Evolutionary conservation across 2,888 invertebrate species (phyloP), one percentile per base, ranked within the genome.

Genomic region (Thecocarcelia acutangulata): DNA sequence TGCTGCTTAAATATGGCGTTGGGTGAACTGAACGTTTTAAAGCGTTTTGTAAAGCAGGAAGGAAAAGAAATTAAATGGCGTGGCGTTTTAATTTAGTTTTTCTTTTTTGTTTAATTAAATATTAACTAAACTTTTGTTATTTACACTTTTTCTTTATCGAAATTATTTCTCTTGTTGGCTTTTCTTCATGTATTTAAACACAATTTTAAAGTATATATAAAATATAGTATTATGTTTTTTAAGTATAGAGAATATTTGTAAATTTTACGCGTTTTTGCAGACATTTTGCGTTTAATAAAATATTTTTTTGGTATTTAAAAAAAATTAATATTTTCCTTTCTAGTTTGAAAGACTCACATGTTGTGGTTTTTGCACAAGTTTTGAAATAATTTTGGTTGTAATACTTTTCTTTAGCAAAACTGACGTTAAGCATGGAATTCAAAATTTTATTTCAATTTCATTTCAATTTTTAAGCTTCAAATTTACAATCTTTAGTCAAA

Each of bases 241-340:
- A 82, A 64, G 69, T 77, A 82, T 15, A 40, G 42, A 2, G 52
- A 74, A 69, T 77, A 82, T 77, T 82, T 74, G 58, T 64, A 77
- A 63, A 74, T 42, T 74, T 78, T 78, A 59, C 74, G 52, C 64
- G 77, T 73, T 68, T 56, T 81, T 33, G 50, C 17, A 11, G 66
- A 61, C 72, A 81, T 81, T 73, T 81, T 81, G 21, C 1, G 19
- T 54, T 19, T 4, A 5, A n/a, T 17, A 19, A 5, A 12, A 12
- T 4, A 15, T 24, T 40, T 72, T 37, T 52, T 1, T 40, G 4
- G 8, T 19, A 61, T 61, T 61, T 24, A 42, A 44, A 21, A 13
- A 19, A 44, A 42, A 24, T 44, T 1, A 11, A 40, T 15, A 37
- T 15, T 37, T 58, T 15, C 28, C 28, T 28, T 28, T 28, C 28